Conservation (phyloP, 2,113 vertebrate species). For the Poecile atricapillus region DNA sequence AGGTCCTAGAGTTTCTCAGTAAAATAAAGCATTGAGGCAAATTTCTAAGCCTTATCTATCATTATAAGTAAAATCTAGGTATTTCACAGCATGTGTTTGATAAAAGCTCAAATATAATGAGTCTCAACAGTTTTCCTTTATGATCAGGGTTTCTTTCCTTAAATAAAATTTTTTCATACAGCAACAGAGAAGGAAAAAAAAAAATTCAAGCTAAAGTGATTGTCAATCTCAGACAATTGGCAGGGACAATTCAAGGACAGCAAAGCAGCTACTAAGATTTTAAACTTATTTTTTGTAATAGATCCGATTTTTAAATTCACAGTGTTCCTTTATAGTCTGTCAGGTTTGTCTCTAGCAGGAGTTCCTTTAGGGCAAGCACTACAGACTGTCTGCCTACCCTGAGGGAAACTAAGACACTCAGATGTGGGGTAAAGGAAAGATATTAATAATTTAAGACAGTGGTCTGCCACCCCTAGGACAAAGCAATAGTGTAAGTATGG, state of each 20-base stretch:
- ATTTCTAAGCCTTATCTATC: background rate
- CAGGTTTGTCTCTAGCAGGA: slow-evolving; percentile 14
- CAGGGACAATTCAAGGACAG: slow-evolving; percentile 42
- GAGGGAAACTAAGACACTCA: slow-evolving; percentile 42
- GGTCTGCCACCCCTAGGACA: background rate
- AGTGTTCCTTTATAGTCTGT: background rate
- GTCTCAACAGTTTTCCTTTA: background rate
- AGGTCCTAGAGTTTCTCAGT: background rate
- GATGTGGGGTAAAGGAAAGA: slow-evolving; percentile 36
- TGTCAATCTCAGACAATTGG: background rate
- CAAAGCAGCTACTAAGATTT: slow-evolving; percentile 7
- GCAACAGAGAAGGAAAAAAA: background rate
- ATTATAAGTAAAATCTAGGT: background rate
- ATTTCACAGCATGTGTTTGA: background rate
- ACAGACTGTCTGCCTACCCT: slow-evolving; percentile 40
- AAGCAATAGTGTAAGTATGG: background rate
- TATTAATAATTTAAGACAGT: slow-evolving; percentile 48
- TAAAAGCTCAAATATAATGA: background rate
- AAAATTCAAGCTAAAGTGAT: background rate
- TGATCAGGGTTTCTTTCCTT: background rate
- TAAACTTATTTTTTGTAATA: slow-evolving; percentile 32
- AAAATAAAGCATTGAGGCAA: background rate
- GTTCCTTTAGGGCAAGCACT: slow-evolving; percentile 47
- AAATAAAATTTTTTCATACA: background rate
- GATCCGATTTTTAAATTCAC: background rate